Conservation (phyloP, 1,140 invertebrate species). For the Delia radicum region DNA sequence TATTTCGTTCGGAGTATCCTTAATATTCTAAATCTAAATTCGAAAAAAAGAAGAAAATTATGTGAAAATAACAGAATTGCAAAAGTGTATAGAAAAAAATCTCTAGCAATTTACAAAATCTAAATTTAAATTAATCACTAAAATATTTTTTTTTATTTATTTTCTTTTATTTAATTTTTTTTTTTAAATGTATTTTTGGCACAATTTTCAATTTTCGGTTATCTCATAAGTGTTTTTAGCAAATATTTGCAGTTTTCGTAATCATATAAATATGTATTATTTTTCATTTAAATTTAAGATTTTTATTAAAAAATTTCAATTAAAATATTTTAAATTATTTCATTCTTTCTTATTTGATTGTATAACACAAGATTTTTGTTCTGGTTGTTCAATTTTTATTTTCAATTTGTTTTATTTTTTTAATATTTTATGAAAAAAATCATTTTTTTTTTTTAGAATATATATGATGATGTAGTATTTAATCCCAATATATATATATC, state of each 20-base stretch:
- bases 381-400: neutral
- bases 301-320: neutral
- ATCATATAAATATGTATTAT: slow-evolving; percentile 10
- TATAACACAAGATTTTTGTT: slow-evolving; percentile 29
- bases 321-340: slow-evolving; percentile 26
- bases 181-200: neutral
- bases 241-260: slow-evolving; percentile 21
- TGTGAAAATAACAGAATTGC: neutral
- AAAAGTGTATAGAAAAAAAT: neutral
- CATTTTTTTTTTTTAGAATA: neutral
- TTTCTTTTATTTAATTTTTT: slow-evolving; percentile 4
- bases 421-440: too few species aligned
- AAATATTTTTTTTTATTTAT: slow-evolving; percentile 14
- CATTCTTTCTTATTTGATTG: slow-evolving; percentile 39
- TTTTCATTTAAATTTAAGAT: neutral
- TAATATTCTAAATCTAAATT: slow-evolving; percentile 37
- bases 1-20: slow-evolving; percentile 41
- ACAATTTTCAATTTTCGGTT: slow-evolving; percentile 1
- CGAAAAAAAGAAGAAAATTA: slow-evolving; percentile 23
- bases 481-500: too few species aligned
- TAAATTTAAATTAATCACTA: slow-evolving; percentile 19
- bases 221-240: neutral
- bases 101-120: neutral
- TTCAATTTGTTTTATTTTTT: neutral
- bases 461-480: neutral